Conservation (phyloP, 2,888 invertebrate genomes). For the Seladonia tumulorum region DNA sequence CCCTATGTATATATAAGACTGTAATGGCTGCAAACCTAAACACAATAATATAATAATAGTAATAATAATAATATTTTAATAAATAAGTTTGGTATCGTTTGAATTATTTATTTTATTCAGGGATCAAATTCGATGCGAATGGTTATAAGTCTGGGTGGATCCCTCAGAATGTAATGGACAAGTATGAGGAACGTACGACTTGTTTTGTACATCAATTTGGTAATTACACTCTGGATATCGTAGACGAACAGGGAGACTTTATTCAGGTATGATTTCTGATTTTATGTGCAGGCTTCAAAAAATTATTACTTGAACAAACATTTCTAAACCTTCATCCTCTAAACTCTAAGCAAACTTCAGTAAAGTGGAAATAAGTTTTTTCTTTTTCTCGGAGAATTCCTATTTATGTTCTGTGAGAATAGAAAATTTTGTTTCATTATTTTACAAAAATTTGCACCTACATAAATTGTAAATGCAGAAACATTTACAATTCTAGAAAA, state of each 20-base stretch:
- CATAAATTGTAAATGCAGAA: no score
- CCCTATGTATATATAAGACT: not conserved
- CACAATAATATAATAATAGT: not conserved
- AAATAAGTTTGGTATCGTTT: not conserved
- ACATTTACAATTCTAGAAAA: no score
- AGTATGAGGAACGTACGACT: conserved; percentile 32
- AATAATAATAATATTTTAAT: not conserved
- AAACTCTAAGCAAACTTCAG: no score
- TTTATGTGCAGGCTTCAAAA: not conserved
- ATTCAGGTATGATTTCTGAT: conserved; percentile 27
- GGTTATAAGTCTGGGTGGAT: conserved; percentile 42
- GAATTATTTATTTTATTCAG: conserved; percentile 16
- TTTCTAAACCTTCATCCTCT: not conserved
- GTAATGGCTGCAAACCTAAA: not conserved
- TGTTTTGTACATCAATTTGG: conserved; percentile 64
- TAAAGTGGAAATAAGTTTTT: no score
- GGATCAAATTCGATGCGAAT: conserved; percentile 53
- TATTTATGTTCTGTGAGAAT: no score
- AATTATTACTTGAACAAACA: not conserved
- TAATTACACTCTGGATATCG: conserved; percentile 44
- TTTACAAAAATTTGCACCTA: no score
- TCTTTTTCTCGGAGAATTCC: no score
- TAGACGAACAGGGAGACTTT: conserved; percentile 29
- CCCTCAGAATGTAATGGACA: conserved; percentile 21
- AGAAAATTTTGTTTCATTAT: no score